A percentile compares a stretch with the other conserved stretches of the same genome.
Conservation (phyloP, 2,888 invertebrate species). For the Synergus laeviventris region DNA sequence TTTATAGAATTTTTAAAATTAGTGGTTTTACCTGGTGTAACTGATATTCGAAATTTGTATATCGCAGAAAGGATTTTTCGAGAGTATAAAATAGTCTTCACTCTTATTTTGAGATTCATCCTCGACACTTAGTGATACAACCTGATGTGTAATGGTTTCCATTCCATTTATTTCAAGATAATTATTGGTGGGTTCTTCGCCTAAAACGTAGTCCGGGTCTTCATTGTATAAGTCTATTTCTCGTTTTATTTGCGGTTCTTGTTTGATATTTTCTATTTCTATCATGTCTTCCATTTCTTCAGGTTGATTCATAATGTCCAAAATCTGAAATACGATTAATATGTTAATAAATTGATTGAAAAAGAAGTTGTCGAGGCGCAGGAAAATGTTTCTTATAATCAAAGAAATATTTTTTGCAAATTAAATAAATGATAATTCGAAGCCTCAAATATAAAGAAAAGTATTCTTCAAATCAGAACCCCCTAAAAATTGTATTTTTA, state of each 20-base stretch:
- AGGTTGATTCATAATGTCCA: background rate
- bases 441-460: no score
- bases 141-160: background rate
- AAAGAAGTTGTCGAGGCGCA: background rate
- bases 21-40: background rate
- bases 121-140: background rate
- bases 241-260: background rate
- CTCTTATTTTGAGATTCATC: background rate
- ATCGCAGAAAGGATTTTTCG: background rate
- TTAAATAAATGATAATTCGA: no score
- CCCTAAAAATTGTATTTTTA: no score
- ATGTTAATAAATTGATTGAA: background rate
- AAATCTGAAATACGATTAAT: background rate
- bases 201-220: background rate
- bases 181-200: background rate
- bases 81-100: background rate
- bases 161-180: background rate
- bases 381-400: no score
- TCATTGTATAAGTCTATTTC: constrained; percentile 1
- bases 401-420: no score
- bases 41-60: constrained; percentile 3
- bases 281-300: background rate
- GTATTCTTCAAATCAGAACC: no score
- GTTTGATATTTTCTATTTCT: constrained; percentile 7
- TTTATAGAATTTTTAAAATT: background rate